Base-by-base conservation (phyloP, 2,113 vertebrate genomes). In the Polypterus senegalus region DNA sequence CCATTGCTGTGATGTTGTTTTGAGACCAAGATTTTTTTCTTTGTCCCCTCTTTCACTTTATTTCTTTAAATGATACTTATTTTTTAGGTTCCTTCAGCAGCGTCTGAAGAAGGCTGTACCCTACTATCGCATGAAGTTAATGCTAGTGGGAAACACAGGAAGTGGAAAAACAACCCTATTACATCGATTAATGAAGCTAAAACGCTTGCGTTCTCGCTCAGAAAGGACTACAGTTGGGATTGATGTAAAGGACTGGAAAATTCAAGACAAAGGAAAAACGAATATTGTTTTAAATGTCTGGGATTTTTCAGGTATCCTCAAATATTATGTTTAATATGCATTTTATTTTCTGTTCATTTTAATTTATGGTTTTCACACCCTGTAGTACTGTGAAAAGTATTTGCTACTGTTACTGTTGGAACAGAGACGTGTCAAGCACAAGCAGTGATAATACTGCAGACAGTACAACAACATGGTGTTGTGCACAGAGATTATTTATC, bases 81-180 rank as follows among this genome's bases (percentile, higher is more conserved):
- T 58, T 59, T 1, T n/a, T 69, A 97, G 95, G 73, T 95, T 97
- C 79, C 87, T 99, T 72, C 94, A 99, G 60, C 96, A 96, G 73
- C 86, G 95, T 43, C 81, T 99, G 69, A 97, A 94, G 76, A 97
- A 97, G 76, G 90, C 95, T 0, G 92, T 93, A 43, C 96, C 96
- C 6, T 97, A 97, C 61, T 85, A 89, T 67, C 83, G 93, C 58
- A 92, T 98, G 91, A 98, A 97, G 67, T 89, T 99, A 6, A 90
- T 98, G 56, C 87, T 99, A 66, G 89, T 98, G 75, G 96, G 96
- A 9, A 95, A 90, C 9, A 79, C 83, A 0, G 83, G 86, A 46
- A 93, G 95, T 65, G 96, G 95, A 48, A 99, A 99, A 74, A 98
- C 89, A 8, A 81, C 89, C 1, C 75, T 99, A 46, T 76, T 98